These are phyloP conservation scores for Aphelinus certus DNA, from an alignment of 1,140 invertebrate species.

Conservation along the genomic window DNA sequence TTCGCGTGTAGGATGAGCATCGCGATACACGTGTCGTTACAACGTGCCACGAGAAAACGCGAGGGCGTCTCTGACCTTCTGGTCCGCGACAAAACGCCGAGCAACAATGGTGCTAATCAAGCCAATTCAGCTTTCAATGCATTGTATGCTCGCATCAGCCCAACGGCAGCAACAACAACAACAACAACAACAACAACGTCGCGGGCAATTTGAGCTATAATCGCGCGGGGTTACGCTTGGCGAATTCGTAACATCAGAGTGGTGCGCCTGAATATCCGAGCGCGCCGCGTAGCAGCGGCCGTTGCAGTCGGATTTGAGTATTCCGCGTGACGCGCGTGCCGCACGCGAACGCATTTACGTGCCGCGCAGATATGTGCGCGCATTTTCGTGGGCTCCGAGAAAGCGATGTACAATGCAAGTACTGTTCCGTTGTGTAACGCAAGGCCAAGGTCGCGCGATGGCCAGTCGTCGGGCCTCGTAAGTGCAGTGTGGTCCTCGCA, in stretches of 20 bases:
- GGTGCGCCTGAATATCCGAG: no score
- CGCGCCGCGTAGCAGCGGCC: no score
- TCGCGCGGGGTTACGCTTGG: not conserved
- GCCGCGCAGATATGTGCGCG: not conserved
- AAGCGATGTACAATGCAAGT: conserved; percentile 37
- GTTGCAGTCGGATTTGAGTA: conserved; percentile 1
- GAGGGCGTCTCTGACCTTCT: no score
- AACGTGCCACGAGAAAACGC: no score
- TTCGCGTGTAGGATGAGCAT: no score
- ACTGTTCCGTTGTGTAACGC: conserved; percentile 30
- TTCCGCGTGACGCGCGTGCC: not conserved
- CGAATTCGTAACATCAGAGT: not conserved
- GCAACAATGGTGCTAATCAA: no score
- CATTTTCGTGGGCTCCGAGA: conserved; percentile 25
- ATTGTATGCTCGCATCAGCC: not conserved
- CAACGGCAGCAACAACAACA: not conserved
- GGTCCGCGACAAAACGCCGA: no score
- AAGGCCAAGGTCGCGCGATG: conserved; percentile 45
- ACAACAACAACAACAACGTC: not conserved
- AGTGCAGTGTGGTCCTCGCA: no score
- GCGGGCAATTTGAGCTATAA: not conserved
- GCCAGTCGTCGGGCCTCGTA: no score
- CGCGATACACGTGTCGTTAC: no score
- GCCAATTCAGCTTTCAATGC: not conserved
- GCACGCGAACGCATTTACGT: not conserved